phyloP scores from a whole-genome alignment of 2,797 vertebrate genomes.

The Chelmon rostratus region DNA sequence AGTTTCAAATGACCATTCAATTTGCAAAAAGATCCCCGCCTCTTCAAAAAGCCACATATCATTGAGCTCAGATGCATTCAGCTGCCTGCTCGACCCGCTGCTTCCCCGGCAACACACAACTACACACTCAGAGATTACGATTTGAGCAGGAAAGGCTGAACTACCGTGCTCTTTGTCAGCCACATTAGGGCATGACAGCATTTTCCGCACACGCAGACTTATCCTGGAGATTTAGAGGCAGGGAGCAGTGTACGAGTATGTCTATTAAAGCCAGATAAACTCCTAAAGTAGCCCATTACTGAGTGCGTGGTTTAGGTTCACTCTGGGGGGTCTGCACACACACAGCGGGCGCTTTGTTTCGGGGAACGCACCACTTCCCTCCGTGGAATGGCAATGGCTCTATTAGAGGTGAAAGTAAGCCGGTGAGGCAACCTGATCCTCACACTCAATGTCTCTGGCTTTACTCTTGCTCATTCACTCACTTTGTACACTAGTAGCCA shows the following conservation, averaged over 20 bases:
- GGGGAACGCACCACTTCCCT: constrained; percentile 57
- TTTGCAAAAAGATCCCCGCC: background rate
- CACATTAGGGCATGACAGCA: constrained; percentile 74
- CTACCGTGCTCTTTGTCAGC: constrained; percentile 61
- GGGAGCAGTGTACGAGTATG: constrained; percentile 61
- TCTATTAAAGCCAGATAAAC: constrained; percentile 79
- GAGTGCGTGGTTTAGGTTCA: constrained; percentile 66
- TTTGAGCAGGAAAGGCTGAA: constrained; percentile 48
- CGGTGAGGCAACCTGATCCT: constrained; percentile 73
- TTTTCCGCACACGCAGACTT: constrained; percentile 63
- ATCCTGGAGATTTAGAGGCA: constrained; percentile 72
- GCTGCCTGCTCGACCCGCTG: constrained; percentile 11
- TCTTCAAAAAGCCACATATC: constrained; percentile 17
- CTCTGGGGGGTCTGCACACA: constrained; percentile 76
- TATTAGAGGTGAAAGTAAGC: constrained; percentile 81
- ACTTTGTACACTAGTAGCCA: constrained; percentile 26
- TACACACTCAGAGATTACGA: constrained; percentile 47
- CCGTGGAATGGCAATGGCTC: constrained; percentile 72
- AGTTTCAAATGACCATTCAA: constrained; percentile 13
- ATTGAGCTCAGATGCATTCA: constrained; percentile 17
- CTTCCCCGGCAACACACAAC: constrained; percentile 23
- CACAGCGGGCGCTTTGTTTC: constrained; percentile 80
- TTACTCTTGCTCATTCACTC: constrained; percentile 41
- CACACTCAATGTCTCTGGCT: constrained; percentile 47
- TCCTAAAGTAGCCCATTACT: constrained; percentile 75